A percentile compares a stretch with the other conserved stretches of the same genome.
Conservation (phyloP, 92 coral and sea anemone genomes). For the Phymanthus crucifer region DNA sequence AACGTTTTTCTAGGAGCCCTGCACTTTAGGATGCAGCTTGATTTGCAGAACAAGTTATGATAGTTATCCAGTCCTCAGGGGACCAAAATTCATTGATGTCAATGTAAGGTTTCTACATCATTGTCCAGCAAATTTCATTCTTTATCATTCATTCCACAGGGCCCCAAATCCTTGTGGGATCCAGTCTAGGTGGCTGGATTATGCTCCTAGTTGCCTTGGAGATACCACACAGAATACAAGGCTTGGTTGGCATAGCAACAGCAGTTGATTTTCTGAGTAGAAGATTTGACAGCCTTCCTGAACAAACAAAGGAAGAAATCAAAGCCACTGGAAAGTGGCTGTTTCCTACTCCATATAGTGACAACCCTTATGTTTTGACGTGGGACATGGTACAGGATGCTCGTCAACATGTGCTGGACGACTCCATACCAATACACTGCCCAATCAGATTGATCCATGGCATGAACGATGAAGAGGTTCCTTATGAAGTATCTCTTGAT, state of each 20-base stretch:
- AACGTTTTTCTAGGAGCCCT: too few species aligned
- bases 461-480: conserved; percentile 74
- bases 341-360: conserved; percentile 60
- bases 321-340: conserved; percentile 61
- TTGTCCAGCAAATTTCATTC: neutral
- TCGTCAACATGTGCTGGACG: conserved; percentile 45
- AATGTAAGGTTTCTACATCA: too few species aligned
- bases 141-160: conserved; percentile 31
- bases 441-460: conserved; percentile 85
- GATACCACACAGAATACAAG: conserved; percentile 64
- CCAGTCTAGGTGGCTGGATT: conserved; percentile 92
- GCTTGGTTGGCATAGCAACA: conserved; percentile 80
- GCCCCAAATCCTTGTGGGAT: conserved; percentile 83
- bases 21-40: too few species aligned
- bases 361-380: conserved; percentile 64
- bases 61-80: too few species aligned
- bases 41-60: too few species aligned
- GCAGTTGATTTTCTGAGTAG: conserved; percentile 70
- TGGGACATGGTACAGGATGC: conserved; percentile 70
- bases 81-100: too few species aligned
- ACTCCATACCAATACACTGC: conserved; percentile 42
- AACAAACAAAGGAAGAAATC: conserved; percentile 54
- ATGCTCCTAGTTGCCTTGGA: conserved; percentile 77
- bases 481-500: conserved; percentile 69
- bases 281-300: conserved; percentile 59